Evolutionary conservation across 2,113 vertebrate genomes (phyloP).

Genomic region (Morphnarchus princeps): DNA sequence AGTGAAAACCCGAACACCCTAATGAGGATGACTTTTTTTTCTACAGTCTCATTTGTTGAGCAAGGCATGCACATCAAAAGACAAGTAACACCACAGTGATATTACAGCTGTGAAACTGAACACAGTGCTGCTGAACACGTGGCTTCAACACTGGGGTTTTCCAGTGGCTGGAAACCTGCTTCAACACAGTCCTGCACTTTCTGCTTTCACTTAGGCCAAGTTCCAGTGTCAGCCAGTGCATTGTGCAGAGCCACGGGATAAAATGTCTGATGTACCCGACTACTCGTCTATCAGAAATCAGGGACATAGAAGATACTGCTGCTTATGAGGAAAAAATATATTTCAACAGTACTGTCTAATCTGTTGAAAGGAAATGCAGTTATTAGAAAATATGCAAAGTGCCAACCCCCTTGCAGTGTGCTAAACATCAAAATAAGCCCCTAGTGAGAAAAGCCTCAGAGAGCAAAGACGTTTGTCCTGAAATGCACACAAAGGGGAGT

Average conservation of each 20-base stretch:
- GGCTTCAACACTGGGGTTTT: background rate
- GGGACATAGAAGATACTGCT: background rate
- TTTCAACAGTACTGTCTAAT: background rate
- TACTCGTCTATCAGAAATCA: background rate
- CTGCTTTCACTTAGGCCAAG: background rate
- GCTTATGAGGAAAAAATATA: background rate
- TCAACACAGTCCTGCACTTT: background rate
- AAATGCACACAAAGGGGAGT: background rate
- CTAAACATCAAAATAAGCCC: background rate
- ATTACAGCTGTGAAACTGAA: background rate
- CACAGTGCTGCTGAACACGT: background rate
- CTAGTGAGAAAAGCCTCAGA: background rate
- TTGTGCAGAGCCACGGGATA: background rate
- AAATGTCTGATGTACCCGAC: background rate
- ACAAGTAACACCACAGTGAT: background rate
- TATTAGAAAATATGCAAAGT: background rate
- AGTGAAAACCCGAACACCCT: slow-evolving; percentile 44
- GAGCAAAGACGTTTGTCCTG: background rate
- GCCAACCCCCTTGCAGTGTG: background rate
- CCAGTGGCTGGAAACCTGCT: background rate
- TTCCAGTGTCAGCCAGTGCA: background rate
- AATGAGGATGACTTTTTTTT: background rate
- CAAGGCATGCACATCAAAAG: background rate
- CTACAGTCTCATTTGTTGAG: background rate
- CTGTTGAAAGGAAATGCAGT: background rate